phyloP scores from a whole-genome alignment of 1,140 invertebrate genomes.

The Drosophila azteca region DNA sequence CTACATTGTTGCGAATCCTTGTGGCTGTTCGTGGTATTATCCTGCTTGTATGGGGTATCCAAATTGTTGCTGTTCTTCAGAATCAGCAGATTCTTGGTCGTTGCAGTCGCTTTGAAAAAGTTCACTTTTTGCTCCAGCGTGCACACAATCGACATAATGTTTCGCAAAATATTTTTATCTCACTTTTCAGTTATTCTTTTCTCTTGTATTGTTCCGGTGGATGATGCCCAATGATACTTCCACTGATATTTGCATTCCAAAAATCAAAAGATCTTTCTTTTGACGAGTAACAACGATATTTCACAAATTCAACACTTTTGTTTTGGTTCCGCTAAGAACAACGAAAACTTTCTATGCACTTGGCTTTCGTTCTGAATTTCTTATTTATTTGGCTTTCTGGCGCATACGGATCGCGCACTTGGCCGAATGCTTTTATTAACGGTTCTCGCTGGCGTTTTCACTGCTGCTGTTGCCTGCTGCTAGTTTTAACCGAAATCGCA shows the following conservation, averaged over 20 bases:
- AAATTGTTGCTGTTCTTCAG: conserved; percentile 63
- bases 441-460: conserved; percentile 37
- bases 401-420: conserved; percentile 29
- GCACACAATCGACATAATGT: conserved; percentile 82
- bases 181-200: conserved; percentile 28
- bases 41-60: conserved; percentile 54
- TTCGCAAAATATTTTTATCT: conserved; percentile 27
- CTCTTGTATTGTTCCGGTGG: conserved; percentile 10
- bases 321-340: conserved; percentile 35
- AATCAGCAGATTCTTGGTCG: conserved; percentile 67
- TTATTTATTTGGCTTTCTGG: conserved; percentile 33
- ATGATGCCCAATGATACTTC: conserved; percentile 7
- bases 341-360: conserved; percentile 27
- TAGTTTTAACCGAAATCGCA: conserved; percentile 30
- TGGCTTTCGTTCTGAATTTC: not conserved
- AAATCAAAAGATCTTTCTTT: not conserved
- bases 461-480: not conserved
- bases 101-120: conserved; percentile 70
- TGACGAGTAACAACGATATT: no score
- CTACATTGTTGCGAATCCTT: conserved; percentile 54
- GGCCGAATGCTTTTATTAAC: conserved; percentile 50
- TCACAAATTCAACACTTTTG: not conserved
- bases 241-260: conserved; percentile 8
- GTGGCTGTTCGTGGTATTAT: conserved; percentile 36
- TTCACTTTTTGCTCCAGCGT: conserved; percentile 77